Base-by-base conservation (phyloP, 2,888 invertebrate species). In the Thyatira batis region DNA sequence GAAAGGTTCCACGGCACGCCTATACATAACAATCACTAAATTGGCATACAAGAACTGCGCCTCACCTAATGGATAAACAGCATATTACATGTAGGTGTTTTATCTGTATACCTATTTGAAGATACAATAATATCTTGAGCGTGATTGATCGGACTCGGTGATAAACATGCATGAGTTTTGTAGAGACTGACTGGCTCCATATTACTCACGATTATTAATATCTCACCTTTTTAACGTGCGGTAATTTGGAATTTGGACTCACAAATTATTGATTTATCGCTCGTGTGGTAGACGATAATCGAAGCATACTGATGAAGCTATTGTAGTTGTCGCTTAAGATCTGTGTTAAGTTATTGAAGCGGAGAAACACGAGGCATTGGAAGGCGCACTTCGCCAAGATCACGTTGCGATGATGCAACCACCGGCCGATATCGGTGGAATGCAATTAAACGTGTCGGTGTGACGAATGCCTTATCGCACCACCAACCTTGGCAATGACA, bases 401-500 rank as follows among this genome's bases (percentile, higher is more conserved):
- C 80, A 82, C 85, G 84, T 85, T 78, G 82, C 61, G 78, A 66
- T 87, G 86, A 87, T 87, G 87, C 82, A 87, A 87, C 73, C 53
- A 55, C 61, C 68, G 86, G 84, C 54, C 73, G 86, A 85, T 89
- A 89, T 76, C 82, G 81, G 20, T 65, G 87, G 89, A 88, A 90
- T 90, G 90, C 84, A 86, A 88, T 86, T 83, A 86, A 83, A 86
- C 81, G 78, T 79, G 81, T 76, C 71, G 70, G 77, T 84, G 84
- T 84, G 87, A 84, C 88, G 82, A 82, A 84, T 74, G 65, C 76
- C 77, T 82, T 87, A 89, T 89, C 87, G 84, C 67, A 27, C 48
- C 25, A 48, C 58, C 55, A 68, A 77, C 90, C 90, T 90, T 90
- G 89, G 82, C 90, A 87, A 60, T 89, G 90, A 86, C 88, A 83